Base-by-base conservation (phyloP, 1,140 invertebrate genomes). In the Micrasema minimum region DNA sequence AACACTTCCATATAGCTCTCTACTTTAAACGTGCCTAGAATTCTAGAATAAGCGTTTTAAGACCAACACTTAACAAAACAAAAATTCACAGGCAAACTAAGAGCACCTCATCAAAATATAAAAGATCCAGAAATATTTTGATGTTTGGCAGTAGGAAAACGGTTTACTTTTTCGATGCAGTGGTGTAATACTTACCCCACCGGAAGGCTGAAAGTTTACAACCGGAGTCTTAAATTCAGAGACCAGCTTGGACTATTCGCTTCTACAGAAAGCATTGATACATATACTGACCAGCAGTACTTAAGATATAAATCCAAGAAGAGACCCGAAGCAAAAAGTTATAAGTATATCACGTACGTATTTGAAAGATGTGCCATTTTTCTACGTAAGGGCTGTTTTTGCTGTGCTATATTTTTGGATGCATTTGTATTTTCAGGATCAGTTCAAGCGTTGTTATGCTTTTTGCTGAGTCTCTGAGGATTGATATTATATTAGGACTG, bases 181-280 rank as follows among this genome's bases (percentile, higher is more conserved):
- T 18, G 11, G 46, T 20, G 11, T 20, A 9, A 10, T 16, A 11
- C 14, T 20, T 48, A 22, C 20, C 2, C 18, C 10, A 7, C 26
- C 26, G 26, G 26, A 31, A 31, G 7, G 3, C 26, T 20, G 18
- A 16, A 22, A 26, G 2, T 55, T 43, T 16, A 22, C 9, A 59
- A 20, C 7, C 9, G 55, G 6, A 53, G 20, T 38, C 55, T 3
- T 38, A 59, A 14, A 41, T 18, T 59, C 37, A 59, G 55, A 59
- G 55, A 59, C 35, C 35, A 59, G 55, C 55, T 43, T 12, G 55
- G 55, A 59, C 22, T 23, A 59, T 59, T 41, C 55, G 51, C 66
- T 71, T 66, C 48, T 45, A 48, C 41, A 71, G 48, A 64, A 66
- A 62, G 66, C 62, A 71, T 64, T 48, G 62, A 66, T 71, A 71